Base-by-base conservation (phyloP, 2,888 invertebrate genomes). In the Lepidonotus clava region DNA sequence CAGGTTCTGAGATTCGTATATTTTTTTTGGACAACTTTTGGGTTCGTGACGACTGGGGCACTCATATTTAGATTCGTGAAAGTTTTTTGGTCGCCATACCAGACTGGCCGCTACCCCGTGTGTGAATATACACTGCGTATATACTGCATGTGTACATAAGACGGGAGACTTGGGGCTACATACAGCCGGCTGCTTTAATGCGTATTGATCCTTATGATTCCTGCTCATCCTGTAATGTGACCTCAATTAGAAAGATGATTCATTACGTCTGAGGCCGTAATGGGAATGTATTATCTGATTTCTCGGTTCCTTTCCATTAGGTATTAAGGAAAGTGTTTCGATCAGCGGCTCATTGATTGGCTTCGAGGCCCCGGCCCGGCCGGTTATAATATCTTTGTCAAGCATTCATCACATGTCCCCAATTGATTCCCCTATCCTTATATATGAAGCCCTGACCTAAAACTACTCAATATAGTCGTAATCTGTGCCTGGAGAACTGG, bases 241-340 rank as follows among this genome's bases (percentile, higher is more conserved):
- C 71, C 71, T 71, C 71, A 71, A 71, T 71, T 71, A 71, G 71
- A 71, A 38, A 38, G 71, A 71, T 71, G 71, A 36, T 71, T 71
- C 71, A 71, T 71, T 71, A 71, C 18, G 71, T 71, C 71, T 38
- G 71, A n/a, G 38, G n/a, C 34, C 6, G 71, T 71, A 71, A 71
- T 71, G 6, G 71, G 71, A 34, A 36, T 34, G 38, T 21, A 71
- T 71, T 71, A 71, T 71, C 71, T 71, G 71, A 71, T 71, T 18
- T 71, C 71, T n/a, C n/a, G 71, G 36, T 34, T 71, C 71, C n/a
- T 71, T 71, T 38, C 71, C 36, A 71, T 71, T 36, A 71, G 4
- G 38, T n/a, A 71, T 71, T 38, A 34, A 71, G 71, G 71, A 38
- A n/a, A 38, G 36, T 71, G 71, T 71, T 71, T 71, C 71, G 71